Evolutionary conservation across 1,140 invertebrate species (phyloP), one percentile per base, ranked within the genome.

Genomic region (Caenorhabditis tropicalis): DNA sequence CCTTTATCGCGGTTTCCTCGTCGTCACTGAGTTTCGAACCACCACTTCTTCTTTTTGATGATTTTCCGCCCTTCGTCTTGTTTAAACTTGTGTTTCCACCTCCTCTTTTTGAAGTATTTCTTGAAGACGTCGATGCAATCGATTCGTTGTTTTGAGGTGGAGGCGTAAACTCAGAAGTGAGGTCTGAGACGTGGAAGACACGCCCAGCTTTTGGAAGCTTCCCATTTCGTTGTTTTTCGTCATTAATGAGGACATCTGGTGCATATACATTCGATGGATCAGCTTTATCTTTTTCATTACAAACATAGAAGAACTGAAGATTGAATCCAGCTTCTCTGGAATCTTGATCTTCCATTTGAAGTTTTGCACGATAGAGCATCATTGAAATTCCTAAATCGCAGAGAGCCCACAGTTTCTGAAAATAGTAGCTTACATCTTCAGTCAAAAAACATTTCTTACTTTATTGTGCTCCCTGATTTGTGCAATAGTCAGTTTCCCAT

Each of bases 321-420:
- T 74, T 74, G 36, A 74, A 74, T 5, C 65, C 65, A 43, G 36
- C 36, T 12, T 74, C 65, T 24, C 43, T 74, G 2, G 65, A 12
- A 21, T 74, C 65, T 43, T 74, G 65, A 43, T 74, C 65, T 46
- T 74, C n/a, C 65, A 74, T 74, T 74, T 74, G 65, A 74, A 74
- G 65, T 24, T 74, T 74, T 46, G 65, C 65, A 24, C 65, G 65
- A 43, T 74, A 74, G 7, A 74, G 36, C 65, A 74, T 74, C 65
- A 74, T 74, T n/a, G 65, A 21, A 27, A 74, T 74, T 33, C 65
- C 65, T 16, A 74, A 36, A 43, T 74, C 65, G 43, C 65, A 74
- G 7, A 74, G n/a, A 46, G 36, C 65, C 65, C 65, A 74, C 7
- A 74, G 12, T 74, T 74, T 74, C 65, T 74, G 36, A 24, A 74